phyloP scores from a whole-genome alignment of 2,888 invertebrate genomes.

The Chymomyza caudatula region DNA sequence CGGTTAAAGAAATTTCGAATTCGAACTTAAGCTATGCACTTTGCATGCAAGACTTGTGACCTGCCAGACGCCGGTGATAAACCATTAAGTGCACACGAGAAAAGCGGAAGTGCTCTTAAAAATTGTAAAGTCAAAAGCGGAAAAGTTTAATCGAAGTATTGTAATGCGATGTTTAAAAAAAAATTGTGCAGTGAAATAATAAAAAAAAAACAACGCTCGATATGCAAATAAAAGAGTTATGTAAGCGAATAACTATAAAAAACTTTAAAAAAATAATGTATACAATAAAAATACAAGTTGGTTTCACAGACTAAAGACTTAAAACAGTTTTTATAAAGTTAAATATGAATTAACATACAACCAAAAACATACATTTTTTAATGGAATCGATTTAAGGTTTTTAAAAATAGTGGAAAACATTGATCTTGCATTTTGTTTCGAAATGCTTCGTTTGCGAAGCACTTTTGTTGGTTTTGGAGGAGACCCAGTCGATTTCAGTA shows the following conservation, averaged over 20 bases:
- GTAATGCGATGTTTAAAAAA: slow-evolving; percentile 5
- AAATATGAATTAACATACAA: too few species aligned
- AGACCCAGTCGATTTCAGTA: too few species aligned
- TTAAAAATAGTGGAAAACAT: too few species aligned
- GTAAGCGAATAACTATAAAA: slow-evolving; percentile 4
- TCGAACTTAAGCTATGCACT: background rate
- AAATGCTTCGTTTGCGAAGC: too few species aligned
- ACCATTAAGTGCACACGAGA: slow-evolving; percentile 39
- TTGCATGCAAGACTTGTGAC: slow-evolving; percentile 1
- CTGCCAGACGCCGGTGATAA: slow-evolving; percentile 54
- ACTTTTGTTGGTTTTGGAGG: too few species aligned
- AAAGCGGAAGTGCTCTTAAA: slow-evolving; percentile 13
- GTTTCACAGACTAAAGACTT: too few species aligned
- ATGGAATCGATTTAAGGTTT: too few species aligned
- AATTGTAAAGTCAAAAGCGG: background rate
- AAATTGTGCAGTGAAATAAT: slow-evolving; percentile 8
- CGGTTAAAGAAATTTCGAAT: slow-evolving; percentile 40
- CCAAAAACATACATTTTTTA: too few species aligned
- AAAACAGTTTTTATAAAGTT: too few species aligned
- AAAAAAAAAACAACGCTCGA: background rate
- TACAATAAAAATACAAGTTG: background rate
- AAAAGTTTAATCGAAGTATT: background rate
- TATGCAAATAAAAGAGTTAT: background rate
- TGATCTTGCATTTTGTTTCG: too few species aligned
- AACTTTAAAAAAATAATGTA: background rate